Percentiles rank a stretch among this genome's conserved stretches.
Conservation (phyloP, 2,113 vertebrate genomes). For the Sporophila hypoxantha region DNA sequence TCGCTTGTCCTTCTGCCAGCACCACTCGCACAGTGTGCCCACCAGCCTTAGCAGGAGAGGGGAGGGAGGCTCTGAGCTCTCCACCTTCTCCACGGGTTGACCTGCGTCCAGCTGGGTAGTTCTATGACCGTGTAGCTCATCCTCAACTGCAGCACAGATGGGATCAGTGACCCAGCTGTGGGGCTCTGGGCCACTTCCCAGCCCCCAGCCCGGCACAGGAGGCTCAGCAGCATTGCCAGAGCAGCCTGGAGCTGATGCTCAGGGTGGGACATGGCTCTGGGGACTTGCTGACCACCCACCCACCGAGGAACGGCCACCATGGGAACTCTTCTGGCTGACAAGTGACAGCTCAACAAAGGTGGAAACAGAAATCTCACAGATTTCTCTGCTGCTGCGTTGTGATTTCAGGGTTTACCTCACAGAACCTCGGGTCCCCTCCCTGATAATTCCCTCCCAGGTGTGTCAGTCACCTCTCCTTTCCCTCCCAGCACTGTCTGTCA, state of each 20-base stretch:
- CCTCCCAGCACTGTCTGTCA: too few species aligned
- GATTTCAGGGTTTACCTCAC: too few species aligned
- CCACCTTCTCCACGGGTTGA: slow-evolving; percentile 72
- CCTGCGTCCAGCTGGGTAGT: slow-evolving; percentile 82
- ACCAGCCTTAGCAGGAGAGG: background rate
- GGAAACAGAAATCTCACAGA: fast-evolving
- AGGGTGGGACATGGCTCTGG: background rate
- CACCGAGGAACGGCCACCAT: fast-evolving
- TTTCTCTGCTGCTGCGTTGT: background rate
- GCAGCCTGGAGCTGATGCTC: background rate
- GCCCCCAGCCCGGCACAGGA: fast-evolving
- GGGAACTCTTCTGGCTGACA: background rate
- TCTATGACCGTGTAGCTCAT: slow-evolving; percentile 83
- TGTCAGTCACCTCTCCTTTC: too few species aligned
- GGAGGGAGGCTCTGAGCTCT: slow-evolving; percentile 47
- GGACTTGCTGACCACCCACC: background rate
- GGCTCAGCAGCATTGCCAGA: background rate
- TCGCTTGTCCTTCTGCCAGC: slow-evolving; percentile 87
- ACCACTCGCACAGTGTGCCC: slow-evolving; percentile 71
- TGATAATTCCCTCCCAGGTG: too few species aligned
- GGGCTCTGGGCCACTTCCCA: fast-evolving
- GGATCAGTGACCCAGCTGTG: background rate
- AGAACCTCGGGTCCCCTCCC: too few species aligned
- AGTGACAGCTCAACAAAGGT: background rate
- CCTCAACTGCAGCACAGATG: slow-evolving; percentile 70